Conservation (phyloP, 37 sponge, comb jelly and placozoan genomes). For the Chondrilla cf. caribensis region DNA sequence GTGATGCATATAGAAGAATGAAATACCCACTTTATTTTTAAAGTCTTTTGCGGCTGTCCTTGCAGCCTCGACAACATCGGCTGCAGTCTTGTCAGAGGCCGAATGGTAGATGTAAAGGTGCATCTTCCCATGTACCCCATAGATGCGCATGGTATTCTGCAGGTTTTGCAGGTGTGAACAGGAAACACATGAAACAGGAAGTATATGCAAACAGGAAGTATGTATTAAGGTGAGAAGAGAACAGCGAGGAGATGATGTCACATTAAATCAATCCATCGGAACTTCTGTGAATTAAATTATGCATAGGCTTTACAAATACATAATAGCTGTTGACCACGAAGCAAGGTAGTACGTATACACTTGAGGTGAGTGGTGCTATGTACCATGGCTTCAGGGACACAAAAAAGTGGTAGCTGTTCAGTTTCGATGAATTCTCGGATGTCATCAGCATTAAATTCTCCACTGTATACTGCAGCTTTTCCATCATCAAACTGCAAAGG, state of each 20-base stretch:
- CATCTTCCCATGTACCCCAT: slow-evolving; percentile 76
- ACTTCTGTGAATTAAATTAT: no score
- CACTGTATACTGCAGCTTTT: slow-evolving; percentile 50
- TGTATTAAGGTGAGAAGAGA: neutral
- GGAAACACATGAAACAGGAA: slow-evolving; percentile 54
- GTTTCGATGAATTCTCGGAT: slow-evolving; percentile 61
- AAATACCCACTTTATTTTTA: slow-evolving; percentile 68
- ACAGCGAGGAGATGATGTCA: no score
- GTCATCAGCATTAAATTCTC: slow-evolving; percentile 57
- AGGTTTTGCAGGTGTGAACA: no score
- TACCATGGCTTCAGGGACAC: slow-evolving; percentile 82
- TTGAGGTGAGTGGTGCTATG: neutral
- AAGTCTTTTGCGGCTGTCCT: slow-evolving; percentile 49
- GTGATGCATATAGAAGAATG: no score
- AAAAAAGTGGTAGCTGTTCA: slow-evolving; percentile 78
- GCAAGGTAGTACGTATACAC: no score
- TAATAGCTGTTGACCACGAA: no score
- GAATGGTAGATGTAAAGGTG: slow-evolving; percentile 81
- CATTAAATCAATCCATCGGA: no score
- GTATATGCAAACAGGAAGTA: neutral
- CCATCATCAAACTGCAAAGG: slow-evolving; percentile 82
- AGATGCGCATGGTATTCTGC: slow-evolving; percentile 94
- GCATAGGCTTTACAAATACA: no score
- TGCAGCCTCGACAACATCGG: slow-evolving; percentile 31
- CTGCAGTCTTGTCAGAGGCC: slow-evolving; percentile 38